Evolutionary conservation across 2,113 vertebrate genomes (phyloP), one percentile per base, ranked within the genome.

Genomic region (Ia io): DNA sequence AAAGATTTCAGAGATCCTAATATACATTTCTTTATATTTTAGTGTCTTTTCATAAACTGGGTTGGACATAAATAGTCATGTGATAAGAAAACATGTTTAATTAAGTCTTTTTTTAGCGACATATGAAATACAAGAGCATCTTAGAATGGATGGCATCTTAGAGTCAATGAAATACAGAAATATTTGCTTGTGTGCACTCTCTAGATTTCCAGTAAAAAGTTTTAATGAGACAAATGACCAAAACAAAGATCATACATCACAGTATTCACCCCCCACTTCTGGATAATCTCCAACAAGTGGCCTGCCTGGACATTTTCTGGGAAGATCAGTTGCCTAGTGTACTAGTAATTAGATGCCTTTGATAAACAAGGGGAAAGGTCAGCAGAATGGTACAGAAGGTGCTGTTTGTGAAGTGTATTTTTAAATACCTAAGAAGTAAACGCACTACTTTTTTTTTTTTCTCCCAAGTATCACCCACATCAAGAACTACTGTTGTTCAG

Each of bases 401-500:
- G 51, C 85, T 93, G 89, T 32, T 51, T 42, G n/a, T 49, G 88
- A 82, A 79, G 67, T 6, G 16, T 35, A 65, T 88, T 78, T 88
- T 91, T 74, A 94, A 93, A 82, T 35, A 67, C 44, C 53, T 83
- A 63, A 47, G 53, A 82, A 90, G 59, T 22, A 91, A 86, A 69
- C 53, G 44, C 0, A 61, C n/a, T 25, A 8, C 74, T 25, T 44
- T 5, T 82, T 71, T 82, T 71, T 44, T 80, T 56, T 65, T 30
- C 37, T 32, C 63, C 84, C 28, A 73, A 89, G 59, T 4, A 30
- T 42, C 18, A 69, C 14, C 30, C 42, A 44, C 6, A 84, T n/a
- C 56, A 25, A 32, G 42, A 74, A 69, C 40, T 49, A 56, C 11
- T 22, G 65, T 42, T 28, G 13, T 35, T 88, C 40, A 69, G 18